These are phyloP conservation scores for Drosophila melanosoma DNA, from an alignment of 2,888 invertebrate species.

Conservation along the genomic window DNA sequence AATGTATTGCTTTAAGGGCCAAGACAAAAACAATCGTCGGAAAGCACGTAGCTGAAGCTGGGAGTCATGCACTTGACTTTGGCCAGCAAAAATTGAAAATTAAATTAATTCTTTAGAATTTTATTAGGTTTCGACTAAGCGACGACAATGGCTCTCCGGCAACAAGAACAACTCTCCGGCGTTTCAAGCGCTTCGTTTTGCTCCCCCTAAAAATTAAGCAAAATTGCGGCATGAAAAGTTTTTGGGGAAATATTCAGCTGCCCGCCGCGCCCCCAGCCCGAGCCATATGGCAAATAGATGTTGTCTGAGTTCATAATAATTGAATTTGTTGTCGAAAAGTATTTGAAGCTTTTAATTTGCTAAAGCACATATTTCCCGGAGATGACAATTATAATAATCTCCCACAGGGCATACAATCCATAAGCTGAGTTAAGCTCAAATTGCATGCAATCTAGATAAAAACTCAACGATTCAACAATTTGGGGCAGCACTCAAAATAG, in stretches of 20 bases:
- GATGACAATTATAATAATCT: constrained; percentile 67
- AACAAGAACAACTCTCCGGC: constrained; percentile 43
- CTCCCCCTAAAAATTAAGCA: constrained; percentile 23
- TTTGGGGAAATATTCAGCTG: constrained; percentile 11
- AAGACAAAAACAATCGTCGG: constrained; percentile 40
- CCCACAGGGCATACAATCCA: constrained; percentile 20
- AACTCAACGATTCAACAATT: constrained; percentile 29
- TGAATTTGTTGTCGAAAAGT: constrained; percentile 64
- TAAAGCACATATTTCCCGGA: constrained; percentile 25
- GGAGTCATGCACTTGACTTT: constrained; percentile 69
- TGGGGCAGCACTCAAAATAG: constrained; percentile 7
- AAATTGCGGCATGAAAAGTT: constrained; percentile 47
- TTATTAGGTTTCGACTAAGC: constrained; percentile 66
- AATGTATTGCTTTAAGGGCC: constrained; percentile 32
- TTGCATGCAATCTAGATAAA: constrained; percentile 6
- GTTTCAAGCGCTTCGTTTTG: constrained; percentile 33
- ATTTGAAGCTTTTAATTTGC: constrained; percentile 55
- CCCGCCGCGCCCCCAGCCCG: not conserved
- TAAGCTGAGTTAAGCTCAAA: constrained; percentile 38
- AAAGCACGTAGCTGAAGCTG: constrained; percentile 51
- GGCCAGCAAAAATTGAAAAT: constrained; percentile 62
- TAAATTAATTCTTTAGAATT: constrained; percentile 76
- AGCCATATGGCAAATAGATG: constrained; percentile 16
- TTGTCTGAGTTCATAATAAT: constrained; percentile 51
- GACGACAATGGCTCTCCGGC: constrained; percentile 46